Evolutionary conservation across 2,797 vertebrate species (phyloP).

Genomic region (Falco columbarius): DNA sequence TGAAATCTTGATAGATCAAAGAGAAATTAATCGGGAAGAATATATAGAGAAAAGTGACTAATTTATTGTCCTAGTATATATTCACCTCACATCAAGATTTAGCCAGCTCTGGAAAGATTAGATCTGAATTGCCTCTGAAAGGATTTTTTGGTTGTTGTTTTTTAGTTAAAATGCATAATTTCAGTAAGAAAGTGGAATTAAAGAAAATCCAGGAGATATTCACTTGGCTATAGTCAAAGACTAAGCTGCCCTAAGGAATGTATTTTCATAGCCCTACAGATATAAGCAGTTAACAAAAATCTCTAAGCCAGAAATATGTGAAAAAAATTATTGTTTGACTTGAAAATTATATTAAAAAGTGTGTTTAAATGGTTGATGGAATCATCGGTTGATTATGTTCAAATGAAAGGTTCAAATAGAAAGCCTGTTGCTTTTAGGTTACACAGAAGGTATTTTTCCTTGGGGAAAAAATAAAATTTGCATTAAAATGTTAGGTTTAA

Average conservation of each 20-base stretch:
- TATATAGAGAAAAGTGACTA: neutral
- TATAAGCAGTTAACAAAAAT: neutral
- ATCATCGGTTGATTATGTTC: neutral
- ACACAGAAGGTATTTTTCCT: neutral
- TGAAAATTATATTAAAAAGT: neutral
- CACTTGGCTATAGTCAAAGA: neutral
- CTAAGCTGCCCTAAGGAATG: neutral
- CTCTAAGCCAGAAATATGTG: neutral
- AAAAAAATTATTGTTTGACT: neutral
- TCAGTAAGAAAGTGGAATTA: neutral
- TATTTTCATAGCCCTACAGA: neutral
- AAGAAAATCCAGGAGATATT: neutral
- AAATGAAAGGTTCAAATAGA: neutral
- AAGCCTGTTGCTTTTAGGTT: neutral
- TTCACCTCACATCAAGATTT: neutral
- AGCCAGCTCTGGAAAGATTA: neutral
- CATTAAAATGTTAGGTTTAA: neutral
- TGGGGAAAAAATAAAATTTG: neutral
- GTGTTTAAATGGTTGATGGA: neutral
- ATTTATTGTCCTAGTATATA: neutral
- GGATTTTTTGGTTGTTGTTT: neutral
- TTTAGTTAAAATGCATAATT: neutral
- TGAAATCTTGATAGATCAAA: conserved; percentile 11
- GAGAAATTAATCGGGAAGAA: neutral
- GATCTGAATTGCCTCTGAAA: neutral